Evolutionary conservation across 2,797 vertebrate genomes (phyloP), one percentile per base, ranked within the genome.

Genomic region (Cercopithecus neglectus): DNA sequence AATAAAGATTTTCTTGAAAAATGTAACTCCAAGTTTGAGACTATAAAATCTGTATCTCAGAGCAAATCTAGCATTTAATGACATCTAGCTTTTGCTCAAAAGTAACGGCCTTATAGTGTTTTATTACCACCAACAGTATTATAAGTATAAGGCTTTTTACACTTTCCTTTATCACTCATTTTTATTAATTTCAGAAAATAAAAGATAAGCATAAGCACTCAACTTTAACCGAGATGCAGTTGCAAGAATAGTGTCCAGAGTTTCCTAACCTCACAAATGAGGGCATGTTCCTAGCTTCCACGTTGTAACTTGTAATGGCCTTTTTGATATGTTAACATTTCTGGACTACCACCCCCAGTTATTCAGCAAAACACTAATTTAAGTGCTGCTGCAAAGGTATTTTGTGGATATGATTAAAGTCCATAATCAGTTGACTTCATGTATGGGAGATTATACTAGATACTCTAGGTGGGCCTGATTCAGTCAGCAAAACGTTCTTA

Each of bases 11-110:
- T 83, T 89, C 26, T 26, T 46, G 10, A 61, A 48, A 33, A 75
- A 64, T 67, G 24, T 8, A 48, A 17, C n/a, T 96, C 7, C 86
- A 55, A 57, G 13, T 87, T 83, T 70, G 22, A 96, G 44, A 82
- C 26, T 67, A 39, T 83, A 39, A 89, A 91, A 89, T 74, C 24
- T 53, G 0, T 81, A 44, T 83, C 48, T 92, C 41, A 79, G 81
- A 95, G 22, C 59, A 75, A 86, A 82, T 89, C 21, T 70, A 86
- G 30, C 61, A 78, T 89, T 81, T 86, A 92, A 78, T 96, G 67
- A 70, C 28, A 70, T 79, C 67, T 81, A 64, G 36, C 36, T 81
- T 96, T 96, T 75, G 39, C 33, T 59, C 11, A 44, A 36, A 72
- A 84, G 46, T 59, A 79, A 79, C 24, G 46, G 12, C 53, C 55